phyloP scores from a whole-genome alignment of 2,797 vertebrate species.

The Dendrocincla tyrannina region DNA sequence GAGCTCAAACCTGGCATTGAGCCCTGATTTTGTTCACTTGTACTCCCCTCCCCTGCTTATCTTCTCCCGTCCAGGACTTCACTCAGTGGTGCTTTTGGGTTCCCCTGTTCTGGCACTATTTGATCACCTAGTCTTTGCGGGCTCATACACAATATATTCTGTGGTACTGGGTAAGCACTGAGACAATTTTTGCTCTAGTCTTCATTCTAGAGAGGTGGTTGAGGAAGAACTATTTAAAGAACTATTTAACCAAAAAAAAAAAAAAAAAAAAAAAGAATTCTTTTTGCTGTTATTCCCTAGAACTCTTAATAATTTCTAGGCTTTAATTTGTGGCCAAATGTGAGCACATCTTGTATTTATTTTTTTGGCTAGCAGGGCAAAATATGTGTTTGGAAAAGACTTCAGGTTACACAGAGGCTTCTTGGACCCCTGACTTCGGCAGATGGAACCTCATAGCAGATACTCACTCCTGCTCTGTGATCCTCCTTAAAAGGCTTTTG shows the following conservation, averaged over 20 bases:
- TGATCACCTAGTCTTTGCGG: not conserved
- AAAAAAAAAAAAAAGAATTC: too few species aligned
- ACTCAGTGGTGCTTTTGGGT: not conserved
- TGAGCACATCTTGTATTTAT: constrained; percentile 27
- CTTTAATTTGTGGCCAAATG: constrained; percentile 48
- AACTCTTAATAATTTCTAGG: not conserved
- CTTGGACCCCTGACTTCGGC: constrained; percentile 17
- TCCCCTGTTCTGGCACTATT: not conserved
- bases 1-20: not conserved
- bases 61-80: not conserved
- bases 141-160: not conserved
- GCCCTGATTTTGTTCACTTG: not conserved
- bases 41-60: not conserved
- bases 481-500: constrained; percentile 22
- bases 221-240: not conserved
- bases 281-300: not conserved
- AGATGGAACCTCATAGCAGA: constrained; percentile 55
- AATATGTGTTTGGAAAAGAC: constrained; percentile 40
- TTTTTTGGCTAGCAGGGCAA: constrained; percentile 15
- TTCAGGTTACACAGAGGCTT: constrained; percentile 26
- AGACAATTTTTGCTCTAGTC: not conserved
- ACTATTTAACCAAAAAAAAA: not conserved
- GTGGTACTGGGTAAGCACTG: not conserved
- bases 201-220: not conserved
- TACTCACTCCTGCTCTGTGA: not conserved